phyloP scores from a whole-genome alignment of 2,797 vertebrate species.

The Uromys caudimaculatus region DNA sequence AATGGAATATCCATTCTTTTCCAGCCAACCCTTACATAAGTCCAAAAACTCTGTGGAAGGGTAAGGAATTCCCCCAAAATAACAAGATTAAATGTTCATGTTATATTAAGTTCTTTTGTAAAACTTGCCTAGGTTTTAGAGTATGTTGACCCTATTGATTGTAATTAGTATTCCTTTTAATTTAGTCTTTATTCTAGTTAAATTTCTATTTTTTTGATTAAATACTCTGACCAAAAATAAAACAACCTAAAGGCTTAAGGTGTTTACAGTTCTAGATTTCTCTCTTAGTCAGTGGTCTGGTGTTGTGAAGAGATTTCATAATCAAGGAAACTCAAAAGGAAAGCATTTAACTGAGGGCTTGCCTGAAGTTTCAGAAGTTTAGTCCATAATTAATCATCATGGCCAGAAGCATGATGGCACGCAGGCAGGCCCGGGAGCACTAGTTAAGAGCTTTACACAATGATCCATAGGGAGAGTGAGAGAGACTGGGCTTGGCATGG shows the following conservation, averaged over 20 bases:
- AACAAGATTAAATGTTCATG: not conserved
- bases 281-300: not conserved
- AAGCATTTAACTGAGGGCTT: not conserved
- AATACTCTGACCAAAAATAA: not conserved
- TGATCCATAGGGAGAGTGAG: not conserved
- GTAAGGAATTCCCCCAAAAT: not conserved
- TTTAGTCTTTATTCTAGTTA: not conserved
- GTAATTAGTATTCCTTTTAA: not conserved
- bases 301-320: not conserved
- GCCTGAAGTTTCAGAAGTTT: not conserved
- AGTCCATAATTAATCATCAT: no score
- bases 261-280: not conserved
- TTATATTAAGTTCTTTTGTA: not conserved
- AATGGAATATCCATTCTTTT: not conserved
- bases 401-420: not conserved
- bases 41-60: not conserved
- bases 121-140: not conserved
- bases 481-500: not conserved
- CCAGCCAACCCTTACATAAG: not conserved
- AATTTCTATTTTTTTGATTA: not conserved
- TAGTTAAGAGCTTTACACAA: not conserved
- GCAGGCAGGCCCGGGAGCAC: not conserved
- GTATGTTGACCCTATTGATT: not conserved
- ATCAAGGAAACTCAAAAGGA: not conserved
- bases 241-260: not conserved